Percentiles rank a stretch among this genome's conserved stretches.
phyloP scores from a whole-genome alignment of 2,113 vertebrate species.

The Balaeniceps rex region DNA sequence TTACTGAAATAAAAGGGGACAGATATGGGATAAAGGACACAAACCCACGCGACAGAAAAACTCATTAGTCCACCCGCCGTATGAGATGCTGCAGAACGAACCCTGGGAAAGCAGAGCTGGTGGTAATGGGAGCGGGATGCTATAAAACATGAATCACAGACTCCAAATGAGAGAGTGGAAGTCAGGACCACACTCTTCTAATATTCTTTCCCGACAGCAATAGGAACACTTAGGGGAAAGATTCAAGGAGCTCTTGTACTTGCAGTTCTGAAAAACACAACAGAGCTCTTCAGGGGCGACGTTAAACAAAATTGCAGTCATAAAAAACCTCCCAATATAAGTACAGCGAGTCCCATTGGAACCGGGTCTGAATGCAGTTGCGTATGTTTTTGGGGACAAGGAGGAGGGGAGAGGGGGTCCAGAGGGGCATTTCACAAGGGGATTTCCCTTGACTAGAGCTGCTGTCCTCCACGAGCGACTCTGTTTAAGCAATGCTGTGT shows the following conservation, averaged over 20 bases:
- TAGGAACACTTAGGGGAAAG: conserved; percentile 6
- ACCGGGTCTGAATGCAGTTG: neutral
- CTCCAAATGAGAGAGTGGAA: conserved; percentile 34
- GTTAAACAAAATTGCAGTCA: neutral
- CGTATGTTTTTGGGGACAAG: neutral
- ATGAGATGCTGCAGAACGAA: neutral
- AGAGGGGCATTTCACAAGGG: neutral
- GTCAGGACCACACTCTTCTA: conserved; percentile 3
- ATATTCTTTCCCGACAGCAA: neutral
- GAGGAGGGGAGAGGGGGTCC: neutral
- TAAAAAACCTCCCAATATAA: accelerated
- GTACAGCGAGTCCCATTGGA: neutral
- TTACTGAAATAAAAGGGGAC: neutral
- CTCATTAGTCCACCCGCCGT: neutral
- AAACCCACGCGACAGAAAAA: neutral
- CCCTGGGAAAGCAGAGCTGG: neutral
- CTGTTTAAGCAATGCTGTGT: neutral
- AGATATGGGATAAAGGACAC: neutral
- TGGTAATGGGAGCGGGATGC: conserved; percentile 4
- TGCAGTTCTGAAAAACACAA: neutral
- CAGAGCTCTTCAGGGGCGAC: neutral
- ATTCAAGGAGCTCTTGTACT: conserved; percentile 15
- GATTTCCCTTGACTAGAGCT: neutral
- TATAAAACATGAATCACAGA: conserved; percentile 7
- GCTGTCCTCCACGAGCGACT: neutral